Evolutionary conservation across 2,113 vertebrate genomes (phyloP), one percentile per base, ranked within the genome.

Genomic region (Rhea pennata): DNA sequence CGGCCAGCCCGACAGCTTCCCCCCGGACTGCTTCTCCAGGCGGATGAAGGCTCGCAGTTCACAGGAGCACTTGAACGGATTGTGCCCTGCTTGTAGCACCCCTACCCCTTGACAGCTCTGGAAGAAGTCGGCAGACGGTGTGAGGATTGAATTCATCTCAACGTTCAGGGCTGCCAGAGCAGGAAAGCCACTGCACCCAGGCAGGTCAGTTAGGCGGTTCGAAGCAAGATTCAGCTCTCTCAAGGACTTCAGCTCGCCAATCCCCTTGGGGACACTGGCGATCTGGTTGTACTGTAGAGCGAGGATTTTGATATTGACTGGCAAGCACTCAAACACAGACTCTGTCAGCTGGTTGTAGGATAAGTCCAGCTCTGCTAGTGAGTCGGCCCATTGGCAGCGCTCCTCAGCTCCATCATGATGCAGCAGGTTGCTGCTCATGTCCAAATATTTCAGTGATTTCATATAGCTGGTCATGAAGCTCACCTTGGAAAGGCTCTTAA

Each of bases 21-120:
- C 73, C 5, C 93, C 77, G 3, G 82, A 65, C 22, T 26, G 91
- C 65, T 70, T 80, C 74, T 94, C 44, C 44, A 97, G 91, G 4
- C 19, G 87, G 56, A 98, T 84, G 16, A 99, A 99, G n/a, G 81
- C 76, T 62, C 96, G 98, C 66, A 99, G 96, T 11, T 98, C 76
- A 65, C 99, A 99, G 12, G 79, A 98, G 33, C 99, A 99, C 51
- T 95, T 97, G 70, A 99, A 99, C 2, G 99, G 98, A 88, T 99
- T 99, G 31, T 75, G 53, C 53, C 98, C 98, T 1, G 97, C 98
- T 33, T 98, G 98, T 2, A 99, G 65, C 27, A 73, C 92, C 58
- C 80, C 96, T 13, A 99, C 96, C 5, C 87, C 31, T 12, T 91
- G 95, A 93, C 99, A 99, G 69, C 90, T 98, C 31, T 97, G 40